Conservation (phyloP, 2,888 invertebrate species). For the Micropterix aruncella region DNA sequence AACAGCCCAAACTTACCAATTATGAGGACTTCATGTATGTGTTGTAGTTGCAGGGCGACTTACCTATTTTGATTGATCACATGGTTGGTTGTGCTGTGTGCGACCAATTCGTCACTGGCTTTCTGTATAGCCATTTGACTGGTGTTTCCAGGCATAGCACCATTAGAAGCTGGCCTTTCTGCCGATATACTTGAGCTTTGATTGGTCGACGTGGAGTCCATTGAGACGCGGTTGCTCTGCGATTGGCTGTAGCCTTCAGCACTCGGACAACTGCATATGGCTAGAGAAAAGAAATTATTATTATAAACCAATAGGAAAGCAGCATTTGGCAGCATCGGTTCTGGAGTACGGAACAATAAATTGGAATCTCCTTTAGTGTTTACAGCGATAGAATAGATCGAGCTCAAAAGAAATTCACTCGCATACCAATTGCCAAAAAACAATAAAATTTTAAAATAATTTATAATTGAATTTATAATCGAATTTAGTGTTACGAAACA, state of each 20-base stretch:
- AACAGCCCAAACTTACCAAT: too few relatives aligned
- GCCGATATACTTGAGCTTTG: neutral
- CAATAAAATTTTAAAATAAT: too few relatives aligned
- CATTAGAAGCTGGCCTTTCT: neutral
- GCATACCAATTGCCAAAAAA: too few relatives aligned
- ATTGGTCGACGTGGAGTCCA: conserved; percentile 9
- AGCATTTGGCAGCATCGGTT: too few relatives aligned
- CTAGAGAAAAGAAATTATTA: conserved; percentile 15
- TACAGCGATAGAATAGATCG: too few relatives aligned
- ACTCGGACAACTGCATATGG: conserved; percentile 14
- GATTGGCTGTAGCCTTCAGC: conserved; percentile 8
- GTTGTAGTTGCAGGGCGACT: neutral
- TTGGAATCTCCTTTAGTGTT: too few relatives aligned
- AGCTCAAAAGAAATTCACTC: too few relatives aligned
- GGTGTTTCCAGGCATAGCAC: neutral
- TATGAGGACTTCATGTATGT: too few relatives aligned
- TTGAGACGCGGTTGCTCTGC: conserved; percentile 8
- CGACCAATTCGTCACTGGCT: neutral
- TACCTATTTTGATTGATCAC: conserved; percentile 1
- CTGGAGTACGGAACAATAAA: too few relatives aligned
- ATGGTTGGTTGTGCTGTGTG: neutral
- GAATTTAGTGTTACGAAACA: too few relatives aligned
- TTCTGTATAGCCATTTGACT: neutral
- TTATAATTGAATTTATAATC: too few relatives aligned
- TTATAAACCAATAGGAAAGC: too few relatives aligned